Conservation (phyloP, 2,888 invertebrate species). For the Lissonota sp. region DNA sequence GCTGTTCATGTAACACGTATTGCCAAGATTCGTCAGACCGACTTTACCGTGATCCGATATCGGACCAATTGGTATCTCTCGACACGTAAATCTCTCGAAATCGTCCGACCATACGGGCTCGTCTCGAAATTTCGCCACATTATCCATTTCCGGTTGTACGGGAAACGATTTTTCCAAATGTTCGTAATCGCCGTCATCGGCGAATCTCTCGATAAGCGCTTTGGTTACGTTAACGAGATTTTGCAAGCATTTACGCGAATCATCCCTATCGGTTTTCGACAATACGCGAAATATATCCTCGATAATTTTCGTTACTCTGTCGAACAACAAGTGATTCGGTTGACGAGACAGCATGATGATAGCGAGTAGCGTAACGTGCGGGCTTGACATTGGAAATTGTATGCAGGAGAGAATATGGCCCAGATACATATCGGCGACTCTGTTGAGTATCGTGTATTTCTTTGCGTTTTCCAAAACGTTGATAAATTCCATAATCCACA, state of each 20-base stretch:
- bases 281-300: conserved; percentile 76
- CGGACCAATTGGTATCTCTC: conserved; percentile 57
- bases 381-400: conserved; percentile 85
- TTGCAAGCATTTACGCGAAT: conserved; percentile 84
- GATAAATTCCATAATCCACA: conserved; percentile 89
- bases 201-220: conserved; percentile 85
- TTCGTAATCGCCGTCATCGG: conserved; percentile 80
- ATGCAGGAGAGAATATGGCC: conserved; percentile 86
- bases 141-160: conserved; percentile 74
- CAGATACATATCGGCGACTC: conserved; percentile 87
- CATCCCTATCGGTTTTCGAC: conserved; percentile 76
- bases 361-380: conserved; percentile 87
- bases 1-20: conserved; percentile 96
- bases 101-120: conserved; percentile 82
- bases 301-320: conserved; percentile 84
- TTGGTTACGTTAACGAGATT: conserved; percentile 87
- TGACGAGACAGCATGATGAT: conserved; percentile 88
- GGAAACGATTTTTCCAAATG: conserved; percentile 79
- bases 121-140: conserved; percentile 77
- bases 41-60: conserved; percentile 85
- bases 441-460: conserved; percentile 85
- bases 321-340: conserved; percentile 86
- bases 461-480: conserved; percentile 86
- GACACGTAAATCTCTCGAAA: conserved; percentile 68
- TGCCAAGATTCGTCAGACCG: conserved; percentile 93